A percentile compares a stretch with the other conserved stretches of the same genome.
These are phyloP conservation scores for Drosophila fulvimacula DNA, from an alignment of 2,888 invertebrate species.

Conservation along the genomic window DNA sequence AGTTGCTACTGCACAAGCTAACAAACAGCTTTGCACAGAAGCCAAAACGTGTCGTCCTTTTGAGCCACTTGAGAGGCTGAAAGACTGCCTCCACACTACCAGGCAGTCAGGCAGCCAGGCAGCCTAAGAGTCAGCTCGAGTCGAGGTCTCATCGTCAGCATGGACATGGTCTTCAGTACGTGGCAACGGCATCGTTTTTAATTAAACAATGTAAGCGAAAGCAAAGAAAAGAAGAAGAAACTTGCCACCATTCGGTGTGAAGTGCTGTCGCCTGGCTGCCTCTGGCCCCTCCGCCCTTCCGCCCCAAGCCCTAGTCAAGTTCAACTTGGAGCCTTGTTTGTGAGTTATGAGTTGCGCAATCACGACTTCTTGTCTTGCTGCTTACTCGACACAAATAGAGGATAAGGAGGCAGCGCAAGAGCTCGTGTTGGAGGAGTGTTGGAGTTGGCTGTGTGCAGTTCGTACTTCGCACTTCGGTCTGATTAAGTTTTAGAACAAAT, in stretches of 20 bases:
- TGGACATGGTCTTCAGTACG: constrained; percentile 68
- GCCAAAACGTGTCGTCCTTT: constrained; percentile 81
- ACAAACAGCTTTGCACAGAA: constrained; percentile 72
- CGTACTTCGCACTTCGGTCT: constrained; percentile 62
- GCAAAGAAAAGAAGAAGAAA: constrained; percentile 7
- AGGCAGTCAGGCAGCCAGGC: constrained; percentile 3
- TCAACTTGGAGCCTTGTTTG: constrained; percentile 64
- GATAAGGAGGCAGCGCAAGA: constrained; percentile 1
- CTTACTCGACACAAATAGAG: constrained; percentile 2
- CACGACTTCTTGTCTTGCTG: constrained; percentile 83
- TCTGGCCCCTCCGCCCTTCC: neutral
- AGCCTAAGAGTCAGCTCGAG: constrained; percentile 20
- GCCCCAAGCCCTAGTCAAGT: constrained; percentile 48
- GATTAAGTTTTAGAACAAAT: constrained; percentile 81
- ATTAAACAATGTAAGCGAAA: constrained; percentile 83
- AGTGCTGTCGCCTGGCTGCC: constrained; percentile 47
- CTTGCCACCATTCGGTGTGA: constrained; percentile 35
- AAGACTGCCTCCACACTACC: constrained; percentile 16
- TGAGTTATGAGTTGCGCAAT: constrained; percentile 84
- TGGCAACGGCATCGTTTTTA: constrained; percentile 76
- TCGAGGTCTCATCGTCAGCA: constrained; percentile 20
- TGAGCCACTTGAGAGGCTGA: constrained; percentile 65
- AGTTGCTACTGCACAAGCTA: constrained; percentile 54
- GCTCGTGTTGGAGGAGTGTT: constrained; percentile 18
- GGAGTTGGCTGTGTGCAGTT: constrained; percentile 36